A percentile compares a stretch with the other conserved stretches of the same genome.
Evolutionary conservation across 2,888 invertebrate genomes (phyloP).

Genomic region (Cephus pygmeus): DNA sequence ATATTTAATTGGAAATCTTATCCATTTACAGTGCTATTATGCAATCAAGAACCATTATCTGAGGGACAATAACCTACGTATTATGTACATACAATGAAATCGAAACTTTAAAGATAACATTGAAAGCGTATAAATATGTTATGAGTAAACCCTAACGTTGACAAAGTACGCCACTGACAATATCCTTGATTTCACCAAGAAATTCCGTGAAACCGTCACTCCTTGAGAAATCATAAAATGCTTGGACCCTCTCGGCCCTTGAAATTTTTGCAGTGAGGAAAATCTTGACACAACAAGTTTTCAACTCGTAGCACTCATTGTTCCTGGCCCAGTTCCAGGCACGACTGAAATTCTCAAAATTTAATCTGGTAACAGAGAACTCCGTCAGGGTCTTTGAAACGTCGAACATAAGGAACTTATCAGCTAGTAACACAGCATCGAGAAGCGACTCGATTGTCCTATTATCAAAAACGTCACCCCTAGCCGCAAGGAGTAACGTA

Average conservation of each 20-base stretch:
- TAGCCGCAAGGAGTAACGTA: conserved; percentile 46
- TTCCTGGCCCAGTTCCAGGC: conserved; percentile 59
- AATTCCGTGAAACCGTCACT: conserved; percentile 50
- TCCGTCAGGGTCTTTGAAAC: conserved; percentile 51
- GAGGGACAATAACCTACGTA: neutral
- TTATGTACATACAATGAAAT: neutral
- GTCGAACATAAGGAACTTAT: conserved; percentile 57
- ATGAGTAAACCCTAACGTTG: neutral
- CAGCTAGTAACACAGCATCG: conserved; percentile 60
- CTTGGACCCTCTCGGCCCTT: conserved; percentile 40
- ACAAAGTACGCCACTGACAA: conserved; percentile 38
- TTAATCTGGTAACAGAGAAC: conserved; percentile 49
- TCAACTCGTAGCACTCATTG: conserved; percentile 53
- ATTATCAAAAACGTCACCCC: conserved; percentile 35
- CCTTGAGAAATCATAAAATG: conserved; percentile 52
- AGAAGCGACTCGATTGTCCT: conserved; percentile 54
- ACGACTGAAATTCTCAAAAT: conserved; percentile 49
- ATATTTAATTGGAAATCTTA: neutral
- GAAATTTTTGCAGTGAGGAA: conserved; percentile 54
- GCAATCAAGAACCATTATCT: neutral
- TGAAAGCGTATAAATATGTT: neutral
- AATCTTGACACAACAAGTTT: conserved; percentile 52
- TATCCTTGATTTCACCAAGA: conserved; percentile 46
- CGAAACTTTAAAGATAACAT: neutral
- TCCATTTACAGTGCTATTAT: neutral